Base-by-base conservation (phyloP, 2,888 invertebrate species). In the Cryptocephalus moraei region DNA sequence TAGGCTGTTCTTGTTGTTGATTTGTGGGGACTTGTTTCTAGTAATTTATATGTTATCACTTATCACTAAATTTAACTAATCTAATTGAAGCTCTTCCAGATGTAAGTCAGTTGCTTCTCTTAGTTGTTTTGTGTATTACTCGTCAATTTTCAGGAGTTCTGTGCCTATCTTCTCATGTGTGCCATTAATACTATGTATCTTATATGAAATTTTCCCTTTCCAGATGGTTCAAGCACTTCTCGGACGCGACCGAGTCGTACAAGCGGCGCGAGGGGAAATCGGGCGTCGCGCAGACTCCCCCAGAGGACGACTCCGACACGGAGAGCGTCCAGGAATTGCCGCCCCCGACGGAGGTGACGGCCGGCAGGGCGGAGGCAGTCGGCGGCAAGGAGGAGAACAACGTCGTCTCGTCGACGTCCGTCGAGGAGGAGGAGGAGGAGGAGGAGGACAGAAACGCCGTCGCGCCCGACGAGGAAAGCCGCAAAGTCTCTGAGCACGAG, bases 211-310 rank as follows among this genome's bases (percentile, higher is more conserved):
- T 22, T 22, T 22, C 39, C 38, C 44, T 32, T 54, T 53, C 31
- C 50, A 61, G 61, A 49, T 61, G 61, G 61, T 56, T 54, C 43
- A 61, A 57, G 43, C 59, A 59, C 41, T 60, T 62, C 49, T 55
- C 59, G 12, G 60, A 60, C 41, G 59, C 59, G 10, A 55, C 57
- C 8, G 60, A 58, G 38, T 47, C 56, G 22, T 57, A 60, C 39
- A 58, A 56, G 41, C 54, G 53, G 41, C 61, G 67, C 13, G 71
- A 70, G 52, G 69, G 70, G 36, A 68, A 67, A 54, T 59, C 65
- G 9, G 44, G 36, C 31, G 22, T 32, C 42, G 11, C 12, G 14
- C 34, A 45, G 9, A 22, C 39, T n/a, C 13, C 12, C 22, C 14
- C n/a, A 6, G 14, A 40, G 10, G 40, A 40, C 10, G 57, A 59